Conservation (phyloP, 2,797 vertebrate species). For the Ispidina lecontei region DNA sequence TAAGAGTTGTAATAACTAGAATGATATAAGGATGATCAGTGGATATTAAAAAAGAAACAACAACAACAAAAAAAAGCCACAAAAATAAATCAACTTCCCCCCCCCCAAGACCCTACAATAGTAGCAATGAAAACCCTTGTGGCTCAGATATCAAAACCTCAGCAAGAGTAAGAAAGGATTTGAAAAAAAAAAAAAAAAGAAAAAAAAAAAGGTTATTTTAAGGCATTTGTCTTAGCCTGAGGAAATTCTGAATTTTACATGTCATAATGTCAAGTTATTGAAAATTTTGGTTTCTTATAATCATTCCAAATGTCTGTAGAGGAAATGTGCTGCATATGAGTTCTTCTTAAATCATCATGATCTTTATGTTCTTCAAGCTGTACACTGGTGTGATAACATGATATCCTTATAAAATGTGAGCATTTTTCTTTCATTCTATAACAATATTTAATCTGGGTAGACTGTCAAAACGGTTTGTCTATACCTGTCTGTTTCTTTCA, state of each 20-base stretch:
- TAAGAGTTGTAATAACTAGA: not conserved
- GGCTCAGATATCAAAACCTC: not conserved
- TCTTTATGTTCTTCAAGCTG: not conserved
- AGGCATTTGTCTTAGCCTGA: not conserved
- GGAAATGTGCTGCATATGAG: not conserved
- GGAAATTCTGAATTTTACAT: not conserved
- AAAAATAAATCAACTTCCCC: not conserved
- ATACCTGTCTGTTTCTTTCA: not conserved
- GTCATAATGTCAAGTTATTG: not conserved
- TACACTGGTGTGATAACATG: not conserved
- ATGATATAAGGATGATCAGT: not conserved
- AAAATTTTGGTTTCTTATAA: not conserved
- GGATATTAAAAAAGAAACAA: not conserved
- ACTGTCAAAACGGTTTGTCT: not conserved
- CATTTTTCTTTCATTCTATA: not conserved
- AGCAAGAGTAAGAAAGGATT: not conserved
- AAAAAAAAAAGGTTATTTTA: not conserved
- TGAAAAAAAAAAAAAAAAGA: not conserved
- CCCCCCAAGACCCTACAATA: fast-evolving
- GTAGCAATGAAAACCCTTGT: not conserved
- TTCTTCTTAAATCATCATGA: not conserved
- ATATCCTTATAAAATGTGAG: not conserved
- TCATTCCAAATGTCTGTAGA: not conserved
- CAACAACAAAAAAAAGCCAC: not conserved
- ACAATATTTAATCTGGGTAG: not conserved